Base-by-base conservation (phyloP, 2,797 vertebrate genomes). In the Amphiprion clarkii region DNA sequence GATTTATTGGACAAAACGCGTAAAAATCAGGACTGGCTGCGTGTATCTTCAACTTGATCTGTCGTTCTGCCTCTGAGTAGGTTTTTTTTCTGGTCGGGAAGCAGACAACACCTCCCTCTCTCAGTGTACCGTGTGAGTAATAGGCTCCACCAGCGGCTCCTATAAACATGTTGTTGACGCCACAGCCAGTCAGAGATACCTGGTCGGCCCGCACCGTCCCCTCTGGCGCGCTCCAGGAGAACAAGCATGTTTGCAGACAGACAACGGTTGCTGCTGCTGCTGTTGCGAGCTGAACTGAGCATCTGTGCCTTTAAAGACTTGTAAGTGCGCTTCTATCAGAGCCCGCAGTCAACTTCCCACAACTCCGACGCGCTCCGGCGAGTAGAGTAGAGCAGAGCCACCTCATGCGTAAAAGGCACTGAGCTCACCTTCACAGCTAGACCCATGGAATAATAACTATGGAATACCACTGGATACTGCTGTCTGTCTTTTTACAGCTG, bases 391-490 rank as follows among this genome's bases (percentile, higher is more conserved):
- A 84, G 58, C 49, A 68, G 76, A 76, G 73, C 74, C 33, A 62
- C 69, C 71, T 80, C 53, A 42, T 76, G 55, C 83, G 64, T 55
- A 85, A 54, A 51, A 86, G 88, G 87, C 85, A 81, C 82, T 64
- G 84, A 39, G 88, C 90, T 90, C 87, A 92, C 85, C 86, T 87
- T 64, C 71, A 67, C 88, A 69, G 77, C 86, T 68, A 87, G 78
- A 93, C 93, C 90, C 92, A 96, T 96, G 95, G 95, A 95, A 93
- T 92, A 89, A 87, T 94, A 87, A 95, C 87, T 79, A 96, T 96
- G 95, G 95, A 94, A 93, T 95, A 94, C 84, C 90, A 87, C 91
- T 95, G 93, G 92, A 90, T 94, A 84, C 92, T 95, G 85, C 88
- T 95, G 81, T 87, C 84, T 90, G 92, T 93, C 66, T 87, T 91